Base-by-base conservation (phyloP, 2,797 vertebrate genomes). In the Thalassophryne amazonica region DNA sequence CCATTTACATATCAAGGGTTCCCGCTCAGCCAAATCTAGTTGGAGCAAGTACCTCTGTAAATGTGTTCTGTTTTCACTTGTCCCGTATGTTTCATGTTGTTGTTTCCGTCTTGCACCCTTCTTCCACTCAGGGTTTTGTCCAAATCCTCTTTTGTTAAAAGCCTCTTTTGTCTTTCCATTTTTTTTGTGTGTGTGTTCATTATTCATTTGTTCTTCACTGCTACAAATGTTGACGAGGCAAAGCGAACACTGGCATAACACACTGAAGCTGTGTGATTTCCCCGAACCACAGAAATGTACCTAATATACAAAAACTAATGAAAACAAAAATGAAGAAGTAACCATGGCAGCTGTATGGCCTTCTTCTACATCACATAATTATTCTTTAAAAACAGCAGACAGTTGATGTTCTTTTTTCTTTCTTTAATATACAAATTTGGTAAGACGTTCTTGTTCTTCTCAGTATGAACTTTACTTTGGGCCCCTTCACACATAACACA, bases 1-100 rank as follows among this genome's bases (percentile, higher is more conserved):
- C 0, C 61, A 86, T 86, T 86, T 81, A 54, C 84, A 86, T 80
- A 73, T 84, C 80, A 83, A 84, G 80, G 69, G 73, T 73, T 59
- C 23, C 27, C 0, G 64, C 69, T 51, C 58, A 29, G 66, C 63
- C 66, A 55, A 67, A 69, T 61, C 49, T 41, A 57, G 61, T 58
- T 21, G 16, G 51, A 80, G 65, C 48, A 45, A 57, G 50, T 46
- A 45, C 45, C 55, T 56, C 60, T 60, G 33, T 40, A 46, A 37
- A 61, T 37, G 42, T 2, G 32, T 56, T 54, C 55, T 14, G 59
- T 73, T 80, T 78, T 83, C 73, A 28, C 46, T 39, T 39, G 21
- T 38, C 16, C 69, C 58, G 48, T 73, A 72, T 73, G 76, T 48
- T 76, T 69, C 47, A 30, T 32, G 71, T 76, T 66, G 64, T 14